phyloP scores from a whole-genome alignment of 2,797 vertebrate species.

The Melanotaenia maccullochi region DNA sequence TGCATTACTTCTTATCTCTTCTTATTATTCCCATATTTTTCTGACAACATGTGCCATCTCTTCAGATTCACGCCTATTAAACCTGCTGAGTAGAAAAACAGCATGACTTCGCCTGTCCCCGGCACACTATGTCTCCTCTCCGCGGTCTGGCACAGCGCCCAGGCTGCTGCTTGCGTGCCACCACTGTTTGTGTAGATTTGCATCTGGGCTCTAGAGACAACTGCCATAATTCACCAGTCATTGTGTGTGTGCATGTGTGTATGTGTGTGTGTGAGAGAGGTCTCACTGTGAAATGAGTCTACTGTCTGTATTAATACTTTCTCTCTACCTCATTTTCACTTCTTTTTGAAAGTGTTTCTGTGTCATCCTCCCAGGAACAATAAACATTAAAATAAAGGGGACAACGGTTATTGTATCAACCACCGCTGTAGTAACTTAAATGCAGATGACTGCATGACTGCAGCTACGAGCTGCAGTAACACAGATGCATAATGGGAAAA shows the following conservation, averaged over 20 bases:
- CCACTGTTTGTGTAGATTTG: slow-evolving; percentile 77
- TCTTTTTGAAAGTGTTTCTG: slow-evolving; percentile 33
- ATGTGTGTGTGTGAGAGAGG: slow-evolving; percentile 23
- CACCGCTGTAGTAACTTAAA: slow-evolving; percentile 22
- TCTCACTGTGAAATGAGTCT: neutral
- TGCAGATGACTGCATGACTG: slow-evolving; percentile 1
- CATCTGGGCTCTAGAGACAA: slow-evolving; percentile 75
- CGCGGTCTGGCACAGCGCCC: slow-evolving; percentile 69
- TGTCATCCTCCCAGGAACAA: slow-evolving; percentile 21
- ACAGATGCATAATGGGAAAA: neutral
- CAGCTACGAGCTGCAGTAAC: neutral
- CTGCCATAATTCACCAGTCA: slow-evolving; percentile 59
- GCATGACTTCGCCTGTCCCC: slow-evolving; percentile 59
- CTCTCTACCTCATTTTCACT: slow-evolving; percentile 32
- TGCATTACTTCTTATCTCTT: slow-evolving; percentile 3
- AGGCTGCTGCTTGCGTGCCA: slow-evolving; percentile 78
- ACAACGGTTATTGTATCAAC: slow-evolving; percentile 6
- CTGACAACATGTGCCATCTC: slow-evolving; percentile 30
- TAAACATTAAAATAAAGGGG: slow-evolving; percentile 20
- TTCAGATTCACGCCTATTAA: slow-evolving; percentile 34
- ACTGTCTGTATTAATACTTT: slow-evolving; percentile 20
- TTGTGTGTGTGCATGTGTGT: slow-evolving; percentile 32
- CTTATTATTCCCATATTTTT: slow-evolving; percentile 38
- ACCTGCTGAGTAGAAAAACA: slow-evolving; percentile 55
- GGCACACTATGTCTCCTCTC: slow-evolving; percentile 54